Percentiles rank a stretch among this genome's conserved stretches.
Conservation (phyloP, 2,113 vertebrate species). For the Carlito syrichta region DNA sequence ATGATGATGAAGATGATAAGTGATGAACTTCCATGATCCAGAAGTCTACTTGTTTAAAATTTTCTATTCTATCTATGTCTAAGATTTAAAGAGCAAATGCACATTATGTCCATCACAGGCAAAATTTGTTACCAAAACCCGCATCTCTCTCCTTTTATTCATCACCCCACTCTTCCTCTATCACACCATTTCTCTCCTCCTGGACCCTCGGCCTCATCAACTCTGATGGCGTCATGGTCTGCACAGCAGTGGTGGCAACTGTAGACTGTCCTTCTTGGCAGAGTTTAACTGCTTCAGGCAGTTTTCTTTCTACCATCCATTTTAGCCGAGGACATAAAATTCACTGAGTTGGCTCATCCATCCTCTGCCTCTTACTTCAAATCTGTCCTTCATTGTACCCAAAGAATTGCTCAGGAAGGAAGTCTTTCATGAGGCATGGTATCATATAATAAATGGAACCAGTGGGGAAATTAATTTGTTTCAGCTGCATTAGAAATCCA, state of each 20-base stretch:
- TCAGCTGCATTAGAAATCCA: neutral
- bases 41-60: neutral
- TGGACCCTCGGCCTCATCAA: neutral
- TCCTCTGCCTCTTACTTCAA: neutral
- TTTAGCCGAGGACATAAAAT: neutral
- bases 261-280: neutral
- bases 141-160: neutral
- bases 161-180: neutral
- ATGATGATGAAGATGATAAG: too few relatives aligned
- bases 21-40: neutral
- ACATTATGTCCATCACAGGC: neutral
- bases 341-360: neutral
- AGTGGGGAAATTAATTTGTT: slow-evolving; percentile 1
- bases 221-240: neutral
- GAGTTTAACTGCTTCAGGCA: neutral
- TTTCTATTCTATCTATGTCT: neutral
- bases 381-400: neutral
- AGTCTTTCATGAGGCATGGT: neutral
- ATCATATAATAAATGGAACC: slow-evolving; percentile 25
- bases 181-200: neutral
- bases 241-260: neutral
- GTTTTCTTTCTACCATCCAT: neutral
- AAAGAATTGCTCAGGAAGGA: neutral
- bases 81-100: neutral
- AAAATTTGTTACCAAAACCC: neutral